These are phyloP conservation scores for Phthorimaea operculella DNA, from an alignment of 1,140 invertebrate genomes.

Conservation along the genomic window DNA sequence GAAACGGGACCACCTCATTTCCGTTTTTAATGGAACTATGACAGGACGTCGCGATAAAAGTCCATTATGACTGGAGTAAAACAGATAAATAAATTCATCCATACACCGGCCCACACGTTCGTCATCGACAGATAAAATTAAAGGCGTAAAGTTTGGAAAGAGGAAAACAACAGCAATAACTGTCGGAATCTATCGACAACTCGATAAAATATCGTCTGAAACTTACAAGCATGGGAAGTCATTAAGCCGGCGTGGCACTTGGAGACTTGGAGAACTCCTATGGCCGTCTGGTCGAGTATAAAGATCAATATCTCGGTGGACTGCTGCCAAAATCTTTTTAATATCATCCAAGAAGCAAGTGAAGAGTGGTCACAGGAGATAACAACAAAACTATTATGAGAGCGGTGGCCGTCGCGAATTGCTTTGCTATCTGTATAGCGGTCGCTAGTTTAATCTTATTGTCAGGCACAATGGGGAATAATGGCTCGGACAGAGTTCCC, in stretches of 20 bases:
- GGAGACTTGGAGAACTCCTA: conserved; percentile 57
- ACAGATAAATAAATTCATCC: conserved; percentile 35
- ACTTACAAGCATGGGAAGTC: conserved; percentile 62
- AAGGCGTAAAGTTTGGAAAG: conserved; percentile 30
- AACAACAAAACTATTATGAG: conserved; percentile 63
- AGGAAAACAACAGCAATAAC: conserved; percentile 40
- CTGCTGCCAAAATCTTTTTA: conserved; percentile 65
- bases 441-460: conserved; percentile 56
- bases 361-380: conserved; percentile 56
- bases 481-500: conserved; percentile 39
- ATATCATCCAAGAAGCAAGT: conserved; percentile 60
- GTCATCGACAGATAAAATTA: conserved; percentile 22
- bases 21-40: conserved; percentile 32
- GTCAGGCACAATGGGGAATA: conserved; percentile 53
- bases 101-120: conserved; percentile 12
- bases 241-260: conserved; percentile 60
- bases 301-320: conserved; percentile 65
- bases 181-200: conserved; percentile 38
- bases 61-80: conserved; percentile 26
- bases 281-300: conserved; percentile 61
- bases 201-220: conserved; percentile 54
- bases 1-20: conserved; percentile 22
- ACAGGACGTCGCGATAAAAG: conserved; percentile 32
- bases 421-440: conserved; percentile 43
- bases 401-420: conserved; percentile 47